Evolutionary conservation across 2,888 invertebrate genomes (phyloP), one percentile per base, ranked within the genome.

Genomic region (Macrosiphum euphorbiae): DNA sequence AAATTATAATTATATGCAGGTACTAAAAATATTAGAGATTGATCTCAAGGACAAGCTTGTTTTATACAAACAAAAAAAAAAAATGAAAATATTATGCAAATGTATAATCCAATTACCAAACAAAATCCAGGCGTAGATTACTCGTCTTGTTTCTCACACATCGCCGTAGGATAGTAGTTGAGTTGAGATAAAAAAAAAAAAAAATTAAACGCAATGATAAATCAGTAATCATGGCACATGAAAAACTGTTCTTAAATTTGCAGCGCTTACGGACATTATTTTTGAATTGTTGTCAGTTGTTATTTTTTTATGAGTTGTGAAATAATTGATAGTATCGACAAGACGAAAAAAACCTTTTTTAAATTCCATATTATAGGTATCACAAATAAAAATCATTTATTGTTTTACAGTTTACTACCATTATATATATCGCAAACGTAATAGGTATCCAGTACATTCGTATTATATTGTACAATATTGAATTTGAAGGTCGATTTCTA

Each of bases 1-100:
- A 78, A 90, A 78, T 90, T 50, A 78, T 90, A 78, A 35, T 78
- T 78, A 78, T 78, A 35, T 78, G 35, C 78, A 78, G 3, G 20
- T 16, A 78, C 67, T 16, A 78, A 78, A 78, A 35, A 78, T 35
- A 78, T 26, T 20, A 78, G 35, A 78, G 35, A 78, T 78, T 78
- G 78, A 35, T 78, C 35, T 78, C 78, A 78, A 78, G 78, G 78
- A 7, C 35, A 78, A 78, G 78, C 8, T 78, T 35, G 20, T 24
- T 35, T 78, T 78, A 78, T 35, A 55, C 20, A 55, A 20, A 52
- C 52, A 52, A 35, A 35, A 5, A 16, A 78, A 78, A 78, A 16
- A 26, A 78, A 35, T 24, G 2, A 35, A 35, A 78, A 35, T 78
- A 35, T 78, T 35, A 78, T 78, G 78, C 35, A 20, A 78, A 78